These are phyloP conservation scores for Aurelia sp. DNA, from an alignment of 30 jellyfish, hydroid and myxozoan genomes.

Conservation along the genomic window DNA sequence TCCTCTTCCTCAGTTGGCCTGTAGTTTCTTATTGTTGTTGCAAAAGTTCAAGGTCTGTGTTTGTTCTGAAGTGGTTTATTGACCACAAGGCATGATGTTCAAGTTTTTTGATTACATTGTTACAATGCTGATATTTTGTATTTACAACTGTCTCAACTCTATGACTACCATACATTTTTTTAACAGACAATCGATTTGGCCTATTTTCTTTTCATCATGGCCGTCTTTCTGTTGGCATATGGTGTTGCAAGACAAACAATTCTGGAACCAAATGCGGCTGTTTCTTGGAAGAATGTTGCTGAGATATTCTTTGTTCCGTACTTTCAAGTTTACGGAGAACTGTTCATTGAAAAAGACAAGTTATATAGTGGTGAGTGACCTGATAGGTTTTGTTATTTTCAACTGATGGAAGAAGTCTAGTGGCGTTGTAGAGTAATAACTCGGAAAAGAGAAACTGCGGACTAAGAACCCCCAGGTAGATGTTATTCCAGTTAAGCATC, in stretches of 20 bases:
- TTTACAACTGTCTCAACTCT: background rate
- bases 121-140: background rate
- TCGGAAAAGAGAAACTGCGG: too few species aligned
- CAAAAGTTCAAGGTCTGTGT: background rate
- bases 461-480: too few species aligned
- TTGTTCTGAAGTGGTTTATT: too few species aligned
- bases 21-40: background rate
- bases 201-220: constrained; percentile 86
- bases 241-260: constrained; percentile 92
- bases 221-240: constrained; percentile 93
- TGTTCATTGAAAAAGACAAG: constrained; percentile 84
- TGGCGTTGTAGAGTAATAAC: too few species aligned
- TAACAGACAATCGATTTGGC: constrained; percentile 84
- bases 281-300: constrained; percentile 70
- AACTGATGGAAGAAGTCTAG: too few species aligned
- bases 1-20: too few species aligned
- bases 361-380: constrained; percentile 38
- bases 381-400: background rate
- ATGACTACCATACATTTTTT: background rate
- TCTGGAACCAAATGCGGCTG: constrained; percentile 54
- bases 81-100: too few species aligned
- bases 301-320: constrained; percentile 92
- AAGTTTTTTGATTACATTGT: background rate
- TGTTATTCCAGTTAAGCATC: too few species aligned
- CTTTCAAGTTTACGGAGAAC: constrained; percentile 93